Evolutionary conservation across 2,888 invertebrate genomes (phyloP).

Genomic region (Drosophila pseudotalamancana): DNA sequence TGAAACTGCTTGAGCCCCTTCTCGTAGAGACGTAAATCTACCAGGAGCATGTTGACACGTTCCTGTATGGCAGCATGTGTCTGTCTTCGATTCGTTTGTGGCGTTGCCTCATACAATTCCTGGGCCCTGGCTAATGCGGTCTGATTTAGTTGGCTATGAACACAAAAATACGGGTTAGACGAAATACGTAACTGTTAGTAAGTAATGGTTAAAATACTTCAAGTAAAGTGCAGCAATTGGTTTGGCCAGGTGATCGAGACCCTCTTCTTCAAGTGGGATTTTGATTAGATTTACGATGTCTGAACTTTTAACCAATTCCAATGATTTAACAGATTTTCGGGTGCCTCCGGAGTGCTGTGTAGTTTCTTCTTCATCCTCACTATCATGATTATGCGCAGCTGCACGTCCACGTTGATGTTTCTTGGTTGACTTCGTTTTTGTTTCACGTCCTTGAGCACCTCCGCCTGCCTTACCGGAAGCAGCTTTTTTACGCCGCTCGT

Average conservation of each 20-base stretch:
- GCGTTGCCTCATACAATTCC: slow-evolving; percentile 89
- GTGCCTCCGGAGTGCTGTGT: slow-evolving; percentile 77
- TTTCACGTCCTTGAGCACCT: slow-evolving; percentile 96
- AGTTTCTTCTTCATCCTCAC: slow-evolving; percentile 88
- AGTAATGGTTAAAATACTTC: slow-evolving; percentile 84
- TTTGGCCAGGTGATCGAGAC: slow-evolving; percentile 88
- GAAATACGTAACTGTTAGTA: no score
- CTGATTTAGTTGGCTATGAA: slow-evolving; percentile 87
- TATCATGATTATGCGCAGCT: slow-evolving; percentile 84
- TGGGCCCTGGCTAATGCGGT: slow-evolving; percentile 88
- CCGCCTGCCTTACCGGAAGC: slow-evolving; percentile 95
- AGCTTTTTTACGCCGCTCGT: slow-evolving; percentile 95
- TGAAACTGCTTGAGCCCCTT: slow-evolving; percentile 90
- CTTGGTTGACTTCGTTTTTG: slow-evolving; percentile 96
- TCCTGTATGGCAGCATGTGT: slow-evolving; percentile 93
- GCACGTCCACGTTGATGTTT: slow-evolving; percentile 88
- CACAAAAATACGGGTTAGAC: no score
- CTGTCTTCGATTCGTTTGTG: slow-evolving; percentile 90
- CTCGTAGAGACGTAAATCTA: slow-evolving; percentile 91
- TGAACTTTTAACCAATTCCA: slow-evolving; percentile 88
- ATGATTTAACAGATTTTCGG: slow-evolving; percentile 62
- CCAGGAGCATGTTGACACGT: slow-evolving; percentile 90
- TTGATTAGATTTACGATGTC: slow-evolving; percentile 89
- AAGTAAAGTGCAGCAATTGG: slow-evolving; percentile 89
- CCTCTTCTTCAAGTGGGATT: slow-evolving; percentile 88